These are phyloP conservation scores for Irena cyanogastra DNA, from an alignment of 2,113 vertebrate genomes.

Conservation along the genomic window DNA sequence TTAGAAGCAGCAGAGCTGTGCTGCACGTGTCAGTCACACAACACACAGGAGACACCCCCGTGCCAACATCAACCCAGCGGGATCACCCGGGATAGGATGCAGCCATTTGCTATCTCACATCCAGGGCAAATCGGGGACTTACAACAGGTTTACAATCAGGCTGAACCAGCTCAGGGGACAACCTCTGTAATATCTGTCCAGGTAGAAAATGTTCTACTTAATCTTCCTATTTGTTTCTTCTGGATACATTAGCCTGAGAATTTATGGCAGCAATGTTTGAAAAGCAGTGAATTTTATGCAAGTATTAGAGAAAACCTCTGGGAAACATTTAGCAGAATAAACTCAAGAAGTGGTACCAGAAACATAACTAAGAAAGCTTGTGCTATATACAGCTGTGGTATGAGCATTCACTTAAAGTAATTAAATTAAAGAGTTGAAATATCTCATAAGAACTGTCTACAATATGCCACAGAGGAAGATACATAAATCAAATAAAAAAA, in stretches of 20 bases:
- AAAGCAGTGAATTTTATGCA: neutral
- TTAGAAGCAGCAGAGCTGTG: neutral
- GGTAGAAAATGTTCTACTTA: neutral
- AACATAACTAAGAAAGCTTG: neutral
- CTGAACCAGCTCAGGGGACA: neutral
- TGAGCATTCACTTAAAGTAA: neutral
- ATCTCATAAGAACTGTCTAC: neutral
- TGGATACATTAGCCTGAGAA: neutral
- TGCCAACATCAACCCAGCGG: accelerated
- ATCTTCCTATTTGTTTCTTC: neutral
- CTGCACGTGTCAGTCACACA: neutral
- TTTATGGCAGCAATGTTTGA: neutral
- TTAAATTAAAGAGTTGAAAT: neutral
- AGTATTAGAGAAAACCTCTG: neutral
- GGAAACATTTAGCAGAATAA: neutral
- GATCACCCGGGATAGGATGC: neutral
- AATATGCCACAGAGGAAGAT: neutral
- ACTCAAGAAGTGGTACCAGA: neutral
- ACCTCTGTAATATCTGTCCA: neutral
- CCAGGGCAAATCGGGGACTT: neutral
- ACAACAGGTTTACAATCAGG: neutral
- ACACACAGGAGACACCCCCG: neutral
- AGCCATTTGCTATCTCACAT: neutral
- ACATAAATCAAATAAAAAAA: neutral
- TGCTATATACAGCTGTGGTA: neutral